A percentile compares a stretch with the other conserved stretches of the same genome.
Evolutionary conservation across 2,113 vertebrate species (phyloP).

Genomic region (Rhineura floridana): DNA sequence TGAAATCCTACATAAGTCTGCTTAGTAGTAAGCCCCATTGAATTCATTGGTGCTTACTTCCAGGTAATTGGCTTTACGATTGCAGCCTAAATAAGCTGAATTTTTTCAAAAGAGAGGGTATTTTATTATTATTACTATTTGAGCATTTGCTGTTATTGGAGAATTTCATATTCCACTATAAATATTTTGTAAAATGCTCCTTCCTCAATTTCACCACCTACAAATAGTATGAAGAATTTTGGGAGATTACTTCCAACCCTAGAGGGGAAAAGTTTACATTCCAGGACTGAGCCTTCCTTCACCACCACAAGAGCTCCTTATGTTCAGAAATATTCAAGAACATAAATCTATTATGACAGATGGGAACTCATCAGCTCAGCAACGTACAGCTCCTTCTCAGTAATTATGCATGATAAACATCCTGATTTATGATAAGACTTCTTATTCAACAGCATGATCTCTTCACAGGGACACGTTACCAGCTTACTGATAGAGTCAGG

Average conservation of each 20-base stretch:
- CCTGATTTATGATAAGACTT: constrained; percentile 56
- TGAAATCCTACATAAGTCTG: not conserved
- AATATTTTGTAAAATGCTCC: not conserved
- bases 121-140: not conserved
- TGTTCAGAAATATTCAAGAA: constrained; percentile 28
- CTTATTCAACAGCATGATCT: constrained; percentile 47
- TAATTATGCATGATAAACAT: constrained; percentile 65
- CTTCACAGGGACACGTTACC: constrained; percentile 29
- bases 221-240: not conserved
- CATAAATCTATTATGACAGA: constrained; percentile 53
- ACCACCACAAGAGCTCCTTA: constrained; percentile 14
- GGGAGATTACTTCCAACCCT: not conserved
- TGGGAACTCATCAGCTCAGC: constrained; percentile 49
- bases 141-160: not conserved
- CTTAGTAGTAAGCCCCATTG: not conserved
- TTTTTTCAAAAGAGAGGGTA: not conserved
- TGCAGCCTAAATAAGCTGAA: not conserved
- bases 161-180: not conserved
- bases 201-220: not conserved
- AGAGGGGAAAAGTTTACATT: not conserved
- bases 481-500: constrained; percentile 52
- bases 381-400: constrained; percentile 44
- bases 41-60: not conserved
- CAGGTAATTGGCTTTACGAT: not conserved
- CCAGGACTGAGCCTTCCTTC: constrained; percentile 20